phyloP scores from a whole-genome alignment of 2,113 vertebrate genomes.

The Pimephales promelas region DNA sequence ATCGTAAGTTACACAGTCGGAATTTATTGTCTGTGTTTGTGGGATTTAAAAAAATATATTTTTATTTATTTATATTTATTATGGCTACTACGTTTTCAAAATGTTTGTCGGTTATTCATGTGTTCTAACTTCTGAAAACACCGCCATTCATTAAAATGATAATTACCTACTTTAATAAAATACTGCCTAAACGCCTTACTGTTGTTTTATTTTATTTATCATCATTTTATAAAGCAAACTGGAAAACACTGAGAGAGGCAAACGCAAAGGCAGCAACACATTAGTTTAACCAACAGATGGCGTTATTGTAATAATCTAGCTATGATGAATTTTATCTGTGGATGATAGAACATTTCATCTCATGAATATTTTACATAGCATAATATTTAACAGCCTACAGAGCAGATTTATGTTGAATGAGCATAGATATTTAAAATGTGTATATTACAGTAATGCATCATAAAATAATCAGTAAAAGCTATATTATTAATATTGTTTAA shows the following conservation, averaged over 20 bases:
- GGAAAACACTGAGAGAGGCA: background rate
- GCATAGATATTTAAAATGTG: background rate
- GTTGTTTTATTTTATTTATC: background rate
- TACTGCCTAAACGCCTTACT: too few relatives aligned
- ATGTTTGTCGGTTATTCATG: too few relatives aligned
- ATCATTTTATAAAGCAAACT: background rate
- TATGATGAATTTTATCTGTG: background rate
- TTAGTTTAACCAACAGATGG: conserved; percentile 14
- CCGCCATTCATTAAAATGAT: too few relatives aligned
- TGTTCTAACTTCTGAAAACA: too few relatives aligned
- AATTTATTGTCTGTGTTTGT: background rate
- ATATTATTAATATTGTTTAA: background rate
- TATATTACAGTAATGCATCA: background rate
- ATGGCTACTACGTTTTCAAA: too few relatives aligned
- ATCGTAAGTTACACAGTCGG: background rate
- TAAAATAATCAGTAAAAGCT: background rate
- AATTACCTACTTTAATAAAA: too few relatives aligned
- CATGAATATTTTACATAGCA: background rate
- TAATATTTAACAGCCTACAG: background rate
- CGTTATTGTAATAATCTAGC: background rate
- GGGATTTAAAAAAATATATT: background rate
- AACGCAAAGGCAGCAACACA: background rate
- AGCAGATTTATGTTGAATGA: background rate
- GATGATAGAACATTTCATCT: background rate
- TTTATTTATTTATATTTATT: background rate